Evolutionary conservation across 1,140 invertebrate species (phyloP).

Genomic region (Limonius californicus): DNA sequence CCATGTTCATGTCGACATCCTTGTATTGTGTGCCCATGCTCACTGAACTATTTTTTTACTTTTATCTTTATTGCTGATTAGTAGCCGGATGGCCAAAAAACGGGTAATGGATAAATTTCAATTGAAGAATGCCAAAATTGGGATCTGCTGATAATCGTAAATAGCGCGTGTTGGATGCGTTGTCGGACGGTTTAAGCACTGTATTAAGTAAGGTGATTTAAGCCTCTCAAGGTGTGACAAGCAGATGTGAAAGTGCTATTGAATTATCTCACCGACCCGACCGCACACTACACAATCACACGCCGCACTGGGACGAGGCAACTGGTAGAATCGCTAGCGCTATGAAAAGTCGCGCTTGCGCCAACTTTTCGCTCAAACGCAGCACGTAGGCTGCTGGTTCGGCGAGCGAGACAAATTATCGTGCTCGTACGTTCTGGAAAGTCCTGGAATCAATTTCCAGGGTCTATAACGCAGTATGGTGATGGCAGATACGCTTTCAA

Average conservation of each 20-base stretch:
- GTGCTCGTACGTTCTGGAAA: not conserved
- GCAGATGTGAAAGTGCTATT: slow-evolving; percentile 2
- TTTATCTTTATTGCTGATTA: not conserved
- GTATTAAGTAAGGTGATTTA: not conserved
- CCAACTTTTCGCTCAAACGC: not conserved
- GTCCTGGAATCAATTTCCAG: not conserved
- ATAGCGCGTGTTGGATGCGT: not conserved
- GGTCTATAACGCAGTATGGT: too few species aligned
- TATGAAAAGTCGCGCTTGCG: slow-evolving; percentile 6
- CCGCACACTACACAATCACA: slow-evolving; percentile 32
- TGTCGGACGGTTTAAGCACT: slow-evolving; percentile 4
- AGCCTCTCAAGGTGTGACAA: slow-evolving; percentile 3
- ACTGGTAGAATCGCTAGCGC: slow-evolving; percentile 20
- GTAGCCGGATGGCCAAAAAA: not conserved
- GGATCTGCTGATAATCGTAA: too few species aligned
- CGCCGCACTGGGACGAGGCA: slow-evolving; percentile 35
- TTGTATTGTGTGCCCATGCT: slow-evolving; percentile 40
- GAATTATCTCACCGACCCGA: slow-evolving; percentile 19
- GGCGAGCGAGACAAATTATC: not conserved
- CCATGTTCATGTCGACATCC: slow-evolving; percentile 42
- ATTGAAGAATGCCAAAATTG: slow-evolving; percentile 13
- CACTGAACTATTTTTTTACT: slow-evolving; percentile 20
- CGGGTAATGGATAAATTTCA: not conserved
- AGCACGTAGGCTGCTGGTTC: not conserved
- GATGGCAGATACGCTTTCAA: too few species aligned